Conservation (phyloP, 2,888 invertebrate genomes). For the Ophion slaviceki region DNA sequence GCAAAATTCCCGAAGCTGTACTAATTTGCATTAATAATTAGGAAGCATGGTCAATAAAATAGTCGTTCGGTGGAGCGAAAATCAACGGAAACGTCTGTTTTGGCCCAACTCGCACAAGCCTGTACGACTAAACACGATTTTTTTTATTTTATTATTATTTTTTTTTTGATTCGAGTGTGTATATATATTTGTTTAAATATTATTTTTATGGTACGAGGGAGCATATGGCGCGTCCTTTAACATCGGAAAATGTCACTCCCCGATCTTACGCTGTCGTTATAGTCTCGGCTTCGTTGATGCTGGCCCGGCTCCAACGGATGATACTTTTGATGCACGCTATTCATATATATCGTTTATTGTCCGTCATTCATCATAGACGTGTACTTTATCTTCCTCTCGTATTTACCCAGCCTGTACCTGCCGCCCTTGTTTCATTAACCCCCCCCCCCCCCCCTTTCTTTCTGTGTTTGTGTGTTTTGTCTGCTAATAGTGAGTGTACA, state of each 20-base stretch:
- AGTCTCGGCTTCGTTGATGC: conserved; percentile 44
- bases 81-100: neutral
- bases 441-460: neutral
- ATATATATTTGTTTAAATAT: conserved; percentile 16
- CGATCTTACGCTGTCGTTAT: conserved; percentile 23
- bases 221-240: neutral
- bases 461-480: neutral
- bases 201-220: conserved; percentile 15
- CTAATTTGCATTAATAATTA: neutral
- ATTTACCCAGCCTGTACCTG: conserved; percentile 3
- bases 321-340: conserved; percentile 68
- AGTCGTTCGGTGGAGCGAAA: neutral
- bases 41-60: neutral
- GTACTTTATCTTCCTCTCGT: conserved; percentile 31
- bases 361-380: conserved; percentile 61
- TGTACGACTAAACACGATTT: conserved; percentile 9
- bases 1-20: neutral
- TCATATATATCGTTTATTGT: conserved; percentile 69
- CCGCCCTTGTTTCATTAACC: neutral
- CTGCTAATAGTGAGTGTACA: neutral
- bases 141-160: neutral
- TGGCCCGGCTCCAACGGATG: conserved; percentile 42
- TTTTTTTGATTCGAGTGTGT: conserved; percentile 31
- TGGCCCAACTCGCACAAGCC: conserved; percentile 15
- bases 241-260: conserved; percentile 1